Evolutionary conservation across 2,113 vertebrate genomes (phyloP), one percentile per base, ranked within the genome.

Genomic region (Marcusenius ussheri): DNA sequence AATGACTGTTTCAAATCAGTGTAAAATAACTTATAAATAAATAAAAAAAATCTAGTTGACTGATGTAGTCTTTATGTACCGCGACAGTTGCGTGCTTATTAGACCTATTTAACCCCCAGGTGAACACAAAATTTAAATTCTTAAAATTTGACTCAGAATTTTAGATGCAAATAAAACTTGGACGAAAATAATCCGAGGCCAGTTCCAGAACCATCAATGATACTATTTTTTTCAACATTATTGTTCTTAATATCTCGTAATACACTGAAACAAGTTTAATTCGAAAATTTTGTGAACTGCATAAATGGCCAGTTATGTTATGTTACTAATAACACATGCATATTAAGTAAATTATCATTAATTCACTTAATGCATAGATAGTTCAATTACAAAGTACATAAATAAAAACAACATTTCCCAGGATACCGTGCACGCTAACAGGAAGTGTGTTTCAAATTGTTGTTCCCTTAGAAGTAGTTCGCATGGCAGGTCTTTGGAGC

Each of bases 391-490:
- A 42, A 80, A 80, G 35, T 42, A 21, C 2, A 35, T 35, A 42
- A 88, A 42, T 70, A 6, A 74, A 89, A 31, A 89, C 88, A 80
- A 5, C 66, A 83, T 89, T 83, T 89, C 88, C 88, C 88, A 89
- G 11, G 31, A 83, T 53, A 31, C 88, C 9, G 7, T 50, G 47
- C 88, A 53, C 11, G 15, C 6, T 19, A 31, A 31, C 47, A 80
- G 47, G 88, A 89, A 89, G 88, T 80, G 88, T 51, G 46, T 42
- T 87, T 87, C 27, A 53, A 31, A 39, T 47, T 31, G 7, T 53
- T 51, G 24, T 45, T 88, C 27, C 66, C 88, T 35, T 17, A 77
- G 58, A 17, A 66, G 39, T 3, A 74, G 62, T 10, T 39, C 17
- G 49, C 45, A 66, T 46, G 13, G 62, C 62, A 42, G 45, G 39